Conservation (phyloP, 2,888 invertebrate genomes). For the Oscheius myriophilus region DNA sequence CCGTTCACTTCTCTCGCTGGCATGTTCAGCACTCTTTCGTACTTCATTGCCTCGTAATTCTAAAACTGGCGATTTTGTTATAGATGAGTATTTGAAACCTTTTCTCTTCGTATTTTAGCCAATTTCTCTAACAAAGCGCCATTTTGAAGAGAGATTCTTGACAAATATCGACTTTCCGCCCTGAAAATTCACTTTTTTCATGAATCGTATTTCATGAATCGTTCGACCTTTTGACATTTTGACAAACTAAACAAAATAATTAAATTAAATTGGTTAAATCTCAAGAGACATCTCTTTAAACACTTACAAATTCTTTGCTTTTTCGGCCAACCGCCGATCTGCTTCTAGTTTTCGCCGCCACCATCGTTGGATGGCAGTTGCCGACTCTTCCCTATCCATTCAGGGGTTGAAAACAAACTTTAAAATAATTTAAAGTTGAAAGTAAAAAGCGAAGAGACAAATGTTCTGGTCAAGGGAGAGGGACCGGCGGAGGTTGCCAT, state of each 20-base stretch:
- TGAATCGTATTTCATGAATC: neutral
- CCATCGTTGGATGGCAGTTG: conserved; percentile 21
- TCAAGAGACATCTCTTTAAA: neutral
- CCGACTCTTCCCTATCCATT: conserved; percentile 11
- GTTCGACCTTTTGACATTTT: too few species aligned
- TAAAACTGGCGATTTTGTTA: neutral
- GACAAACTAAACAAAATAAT: neutral
- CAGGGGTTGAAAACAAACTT: neutral
- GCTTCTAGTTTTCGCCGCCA: conserved; percentile 24
- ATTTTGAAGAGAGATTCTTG: conserved; percentile 14
- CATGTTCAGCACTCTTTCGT: conserved; percentile 24
- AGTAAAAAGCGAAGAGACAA: too few species aligned
- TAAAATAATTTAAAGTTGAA: too few species aligned
- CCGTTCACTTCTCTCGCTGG: conserved; percentile 26
- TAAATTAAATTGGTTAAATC: neutral
- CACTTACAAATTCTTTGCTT: conserved; percentile 17
- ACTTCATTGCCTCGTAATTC: conserved; percentile 8
- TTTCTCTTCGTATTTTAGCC: conserved; percentile 10
- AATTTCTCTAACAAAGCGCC: conserved; percentile 14
- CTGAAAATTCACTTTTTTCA: conserved; percentile 15
- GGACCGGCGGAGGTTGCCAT: too few species aligned
- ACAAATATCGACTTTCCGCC: neutral
- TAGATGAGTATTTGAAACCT: too few species aligned
- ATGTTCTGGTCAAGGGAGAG: too few species aligned
- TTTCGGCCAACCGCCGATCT: conserved; percentile 8